Evolutionary conservation across 2,113 vertebrate genomes (phyloP), one percentile per base, ranked within the genome.

Genomic region (Sialia sialis): DNA sequence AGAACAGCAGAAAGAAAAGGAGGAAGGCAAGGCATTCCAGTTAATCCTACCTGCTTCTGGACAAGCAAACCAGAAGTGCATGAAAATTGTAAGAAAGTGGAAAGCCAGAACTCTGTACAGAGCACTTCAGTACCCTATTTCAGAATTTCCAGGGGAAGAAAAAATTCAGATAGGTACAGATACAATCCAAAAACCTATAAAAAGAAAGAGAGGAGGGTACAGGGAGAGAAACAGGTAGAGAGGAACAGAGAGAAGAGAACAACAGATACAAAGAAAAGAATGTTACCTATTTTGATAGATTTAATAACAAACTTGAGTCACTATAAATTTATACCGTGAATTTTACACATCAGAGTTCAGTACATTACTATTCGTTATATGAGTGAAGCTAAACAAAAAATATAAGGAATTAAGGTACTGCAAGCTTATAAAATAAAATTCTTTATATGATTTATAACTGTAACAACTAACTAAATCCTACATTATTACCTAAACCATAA

Each of bases 21-120:
- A 67, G 20, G 63, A 85, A 87, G 49, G 36, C 38, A 87, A 16
- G 26, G 55, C 51, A 76, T 70, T 95, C 76, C 55, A 85, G n/a
- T 77, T 66, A 92, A 88, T 94, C 97, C 93, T 97, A 97, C 96
- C 97, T 97, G 93, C 84, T 93, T 92, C 89, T 95, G 93, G 88
- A 89, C 67, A 95, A 81, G 74, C 34, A 91, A 92, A 92, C 55
- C 88, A 90, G 69, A 96, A 85, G 43, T 70, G 46, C 84, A 63
- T 92, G 83, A 94, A 89, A 95, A 96, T 49, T 13, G 0, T 83
- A 72, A 94, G 92, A 94, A 79, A 96, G 89, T 7, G 4, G 89
- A 96, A 93, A 96, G 82, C 12, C 91, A 94, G 85, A 90, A 66
- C 72, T 94, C 77, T 87, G 59, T 44, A 93, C 23, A 94, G 77